These are phyloP conservation scores for Lamproptera curius DNA, from an alignment of 2,888 invertebrate genomes.

Conservation along the genomic window DNA sequence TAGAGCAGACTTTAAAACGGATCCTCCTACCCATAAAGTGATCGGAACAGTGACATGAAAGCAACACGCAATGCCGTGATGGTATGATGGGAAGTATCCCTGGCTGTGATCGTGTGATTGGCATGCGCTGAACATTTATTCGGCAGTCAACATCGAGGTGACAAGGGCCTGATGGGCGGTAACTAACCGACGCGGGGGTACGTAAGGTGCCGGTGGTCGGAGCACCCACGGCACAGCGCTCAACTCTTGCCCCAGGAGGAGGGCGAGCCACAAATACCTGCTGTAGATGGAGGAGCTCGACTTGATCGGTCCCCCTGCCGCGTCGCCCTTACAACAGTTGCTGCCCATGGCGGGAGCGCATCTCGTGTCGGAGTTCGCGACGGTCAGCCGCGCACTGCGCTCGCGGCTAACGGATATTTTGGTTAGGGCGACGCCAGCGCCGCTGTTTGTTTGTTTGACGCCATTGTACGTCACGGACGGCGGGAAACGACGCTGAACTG, in stretches of 20 bases:
- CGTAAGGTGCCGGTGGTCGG: conserved; percentile 49
- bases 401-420: conserved; percentile 51
- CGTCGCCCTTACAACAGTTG: conserved; percentile 79
- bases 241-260: conserved; percentile 54
- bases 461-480: conserved; percentile 1
- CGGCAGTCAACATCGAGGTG: neutral
- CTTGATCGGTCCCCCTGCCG: conserved; percentile 62
- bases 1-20: neutral
- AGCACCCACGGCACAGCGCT: conserved; percentile 57
- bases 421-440: conserved; percentile 55
- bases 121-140: neutral
- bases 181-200: conserved; percentile 31
- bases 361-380: conserved; percentile 58
- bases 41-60: neutral
- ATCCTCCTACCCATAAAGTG: neutral
- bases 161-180: conserved; percentile 3
- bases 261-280: conserved; percentile 68
- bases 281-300: conserved; percentile 70
- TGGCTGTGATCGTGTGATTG: neutral
- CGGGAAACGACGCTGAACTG: neutral
- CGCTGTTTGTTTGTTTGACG: conserved; percentile 38
- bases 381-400: conserved; percentile 59
- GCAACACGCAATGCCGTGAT: neutral
- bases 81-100: neutral
- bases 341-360: conserved; percentile 76